Evolutionary conservation across 1,140 invertebrate genomes (phyloP), one percentile per base, ranked within the genome.

Genomic region (Hydropsyche tenuis): DNA sequence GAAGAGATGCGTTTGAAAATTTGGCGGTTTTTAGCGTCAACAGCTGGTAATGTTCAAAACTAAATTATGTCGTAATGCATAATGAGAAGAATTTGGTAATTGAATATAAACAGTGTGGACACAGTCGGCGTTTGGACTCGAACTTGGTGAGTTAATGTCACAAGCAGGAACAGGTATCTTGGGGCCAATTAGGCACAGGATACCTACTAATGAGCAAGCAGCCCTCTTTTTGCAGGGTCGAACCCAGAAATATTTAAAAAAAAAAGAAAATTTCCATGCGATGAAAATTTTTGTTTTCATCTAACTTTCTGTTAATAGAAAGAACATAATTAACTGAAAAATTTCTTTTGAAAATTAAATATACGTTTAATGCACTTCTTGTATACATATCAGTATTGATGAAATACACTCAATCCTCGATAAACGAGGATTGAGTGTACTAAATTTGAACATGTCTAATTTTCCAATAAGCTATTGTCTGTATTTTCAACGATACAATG

Each of bases 121-220:
- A 60, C 37, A 25, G 72, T 42, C 53, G 65, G 64, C 45, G 42
- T 69, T 53, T 66, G 68, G 53, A 42, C 45, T 71, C 62, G 51
- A 68, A 70, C 37, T 56, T 37, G 63, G 68, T 76, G 73, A 76
- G 72, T 76, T 71, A 73, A 76, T 76, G 75, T 76, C 75, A 62
- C 75, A 56, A 74, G 25, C 72, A 46, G 75, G 60, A 73, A 72
- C 75, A 74, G 75, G 75, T 76, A 76, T 76, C 72, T 64, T 30
- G 42, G 62, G 51, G 62, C 75, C 75, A 76, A 76, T 76, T 76
- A 76, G 75, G 75, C 68, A 65, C 60, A 60, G 72, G 75, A 76
- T 76, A 76, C 75, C 73, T 76, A 76, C 75, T 76, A 76, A 76
- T 76, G 75, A 76, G 75, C 75, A 66, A 48, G 25, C 71, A 62